phyloP scores from a whole-genome alignment of 2,888 invertebrate species.

The Euzetes globulus region DNA sequence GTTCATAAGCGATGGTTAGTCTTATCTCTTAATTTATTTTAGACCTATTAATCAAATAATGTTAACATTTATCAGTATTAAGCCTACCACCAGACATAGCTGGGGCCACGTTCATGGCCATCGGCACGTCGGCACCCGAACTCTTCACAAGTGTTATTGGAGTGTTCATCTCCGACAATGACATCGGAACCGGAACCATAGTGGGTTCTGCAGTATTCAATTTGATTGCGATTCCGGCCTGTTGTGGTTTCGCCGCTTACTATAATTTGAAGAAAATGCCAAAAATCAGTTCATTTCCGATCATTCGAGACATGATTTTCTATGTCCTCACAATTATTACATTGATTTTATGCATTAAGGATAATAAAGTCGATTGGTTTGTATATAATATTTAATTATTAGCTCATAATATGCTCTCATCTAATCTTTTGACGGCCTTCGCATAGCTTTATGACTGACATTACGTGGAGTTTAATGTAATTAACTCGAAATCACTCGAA shows the following conservation, averaged over 20 bases:
- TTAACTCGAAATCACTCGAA: not conserved
- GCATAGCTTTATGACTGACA: not conserved
- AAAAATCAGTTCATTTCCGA: slow-evolving; percentile 55
- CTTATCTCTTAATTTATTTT: no score
- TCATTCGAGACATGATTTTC: slow-evolving; percentile 70
- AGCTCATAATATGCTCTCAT: not conserved
- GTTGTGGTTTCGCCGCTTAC: slow-evolving; percentile 37
- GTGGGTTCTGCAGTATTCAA: slow-evolving; percentile 36
- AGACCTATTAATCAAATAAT: not conserved
- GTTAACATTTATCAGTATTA: not conserved
- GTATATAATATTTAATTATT: slow-evolving; percentile 44
- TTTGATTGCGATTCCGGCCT: slow-evolving; percentile 33
- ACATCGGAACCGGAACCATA: slow-evolving; percentile 35
- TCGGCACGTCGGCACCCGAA: slow-evolving; percentile 34
- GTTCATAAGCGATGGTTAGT: slow-evolving; percentile 76
- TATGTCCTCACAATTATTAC: slow-evolving; percentile 72
- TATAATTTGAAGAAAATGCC: slow-evolving; percentile 33
- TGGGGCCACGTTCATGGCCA: slow-evolving; percentile 35
- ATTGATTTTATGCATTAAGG: slow-evolving; percentile 72
- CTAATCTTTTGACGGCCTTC: not conserved
- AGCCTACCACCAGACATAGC: slow-evolving; percentile 28
- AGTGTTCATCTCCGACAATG: slow-evolving; percentile 34
- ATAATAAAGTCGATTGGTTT: slow-evolving; percentile 77
- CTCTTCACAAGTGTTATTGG: slow-evolving; percentile 33
- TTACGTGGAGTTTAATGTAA: not conserved